phyloP scores from a whole-genome alignment of 2,888 invertebrate genomes.

The Drosophila stalkeri region DNA sequence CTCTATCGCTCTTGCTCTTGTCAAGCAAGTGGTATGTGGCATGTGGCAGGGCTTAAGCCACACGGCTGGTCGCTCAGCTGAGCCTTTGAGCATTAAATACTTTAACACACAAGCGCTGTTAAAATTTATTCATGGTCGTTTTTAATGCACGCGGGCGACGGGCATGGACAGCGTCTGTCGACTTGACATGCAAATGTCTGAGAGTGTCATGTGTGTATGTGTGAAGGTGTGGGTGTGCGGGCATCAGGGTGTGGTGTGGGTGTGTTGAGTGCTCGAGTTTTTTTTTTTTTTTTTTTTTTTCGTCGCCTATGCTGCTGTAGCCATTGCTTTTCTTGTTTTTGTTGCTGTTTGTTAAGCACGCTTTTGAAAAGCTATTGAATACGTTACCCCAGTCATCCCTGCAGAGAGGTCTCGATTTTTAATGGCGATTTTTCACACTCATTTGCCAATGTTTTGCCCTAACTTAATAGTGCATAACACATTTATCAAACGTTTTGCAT shows the following conservation, averaged over 20 bases:
- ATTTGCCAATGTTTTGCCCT: slow-evolving; percentile 51
- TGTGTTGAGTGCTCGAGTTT: slow-evolving; percentile 54
- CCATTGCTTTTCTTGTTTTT: slow-evolving; percentile 44
- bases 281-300: slow-evolving; percentile 37
- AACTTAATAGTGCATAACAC: slow-evolving; percentile 2
- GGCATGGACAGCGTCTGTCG: slow-evolving; percentile 47
- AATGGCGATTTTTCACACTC: slow-evolving; percentile 75
- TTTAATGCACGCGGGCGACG: slow-evolving; percentile 65
- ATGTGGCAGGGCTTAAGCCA: slow-evolving; percentile 76
- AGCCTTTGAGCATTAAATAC: slow-evolving; percentile 80
- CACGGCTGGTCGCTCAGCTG: slow-evolving; percentile 71
- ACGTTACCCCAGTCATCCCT: slow-evolving; percentile 55
- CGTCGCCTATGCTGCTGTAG: not conserved
- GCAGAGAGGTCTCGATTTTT: slow-evolving; percentile 42
- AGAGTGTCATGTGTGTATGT: slow-evolving; percentile 26
- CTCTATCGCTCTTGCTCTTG: not conserved
- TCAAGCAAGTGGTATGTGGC: slow-evolving; percentile 47
- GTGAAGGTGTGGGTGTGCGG: not conserved
- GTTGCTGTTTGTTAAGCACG: slow-evolving; percentile 66
- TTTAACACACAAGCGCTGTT: slow-evolving; percentile 79
- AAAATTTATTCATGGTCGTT: slow-evolving; percentile 78
- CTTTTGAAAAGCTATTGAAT: slow-evolving; percentile 77
- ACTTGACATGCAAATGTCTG: slow-evolving; percentile 74
- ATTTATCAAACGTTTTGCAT: slow-evolving; percentile 11
- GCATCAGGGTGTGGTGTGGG: slow-evolving; percentile 10